These are phyloP conservation scores for Pissodes strobi DNA, from an alignment of 1,140 invertebrate species.

Conservation along the genomic window DNA sequence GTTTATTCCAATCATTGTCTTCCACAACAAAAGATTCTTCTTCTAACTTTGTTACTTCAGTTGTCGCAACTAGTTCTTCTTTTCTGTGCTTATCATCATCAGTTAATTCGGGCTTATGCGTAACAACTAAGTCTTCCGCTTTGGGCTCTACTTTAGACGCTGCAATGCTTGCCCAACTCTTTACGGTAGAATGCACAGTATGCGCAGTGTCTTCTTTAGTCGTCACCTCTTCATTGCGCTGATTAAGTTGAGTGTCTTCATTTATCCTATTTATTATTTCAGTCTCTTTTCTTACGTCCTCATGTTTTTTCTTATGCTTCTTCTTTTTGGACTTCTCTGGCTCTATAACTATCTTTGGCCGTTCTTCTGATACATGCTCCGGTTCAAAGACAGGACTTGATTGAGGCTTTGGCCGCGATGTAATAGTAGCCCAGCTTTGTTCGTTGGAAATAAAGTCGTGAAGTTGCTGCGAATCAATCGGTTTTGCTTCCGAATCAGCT, in stretches of 20 bases:
- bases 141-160: neutral
- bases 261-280: neutral
- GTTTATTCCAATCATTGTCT: too few relatives aligned
- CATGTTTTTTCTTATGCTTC: constrained; percentile 8
- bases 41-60: too few relatives aligned
- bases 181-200: neutral
- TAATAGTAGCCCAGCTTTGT: neutral
- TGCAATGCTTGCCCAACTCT: neutral
- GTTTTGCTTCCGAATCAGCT: neutral
- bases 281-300: neutral
- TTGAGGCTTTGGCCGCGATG: too few relatives aligned
- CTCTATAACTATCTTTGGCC: neutral
- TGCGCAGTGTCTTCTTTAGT: neutral
- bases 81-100: too few relatives aligned
- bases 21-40: too few relatives aligned
- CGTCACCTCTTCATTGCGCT: neutral
- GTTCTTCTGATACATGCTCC: too few relatives aligned
- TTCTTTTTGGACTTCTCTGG: constrained; percentile 1
- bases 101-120: too few relatives aligned
- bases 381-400: too few relatives aligned
- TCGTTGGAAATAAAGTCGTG: neutral
- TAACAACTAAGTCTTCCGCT: neutral
- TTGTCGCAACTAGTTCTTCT: neutral
- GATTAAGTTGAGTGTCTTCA: neutral
- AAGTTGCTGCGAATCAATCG: neutral